Percentiles rank a stretch among this genome's conserved stretches.
Conservation (phyloP, 2,888 invertebrate species). For the Drosophila conformis region DNA sequence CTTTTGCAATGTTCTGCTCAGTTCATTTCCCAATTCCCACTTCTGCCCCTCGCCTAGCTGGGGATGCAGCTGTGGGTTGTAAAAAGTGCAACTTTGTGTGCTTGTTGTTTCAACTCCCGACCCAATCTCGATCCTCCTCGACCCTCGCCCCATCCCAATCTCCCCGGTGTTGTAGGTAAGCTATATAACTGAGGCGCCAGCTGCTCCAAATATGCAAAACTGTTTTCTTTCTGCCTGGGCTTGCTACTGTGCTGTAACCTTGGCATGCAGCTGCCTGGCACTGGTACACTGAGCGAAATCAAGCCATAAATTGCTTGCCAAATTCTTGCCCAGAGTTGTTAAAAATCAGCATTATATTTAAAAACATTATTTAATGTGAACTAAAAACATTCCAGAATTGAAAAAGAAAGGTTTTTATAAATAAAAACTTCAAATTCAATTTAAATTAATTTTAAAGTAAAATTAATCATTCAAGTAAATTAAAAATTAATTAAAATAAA, state of each 20-base stretch:
- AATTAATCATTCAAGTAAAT: background rate
- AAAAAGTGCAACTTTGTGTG: slow-evolving; percentile 75
- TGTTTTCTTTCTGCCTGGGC: background rate
- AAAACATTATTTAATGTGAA: background rate
- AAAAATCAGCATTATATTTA: background rate
- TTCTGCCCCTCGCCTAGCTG: too few species aligned
- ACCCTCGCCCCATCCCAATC: background rate
- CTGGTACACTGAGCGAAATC: slow-evolving; percentile 4
- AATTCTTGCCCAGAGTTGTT: background rate
- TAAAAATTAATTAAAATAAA: background rate
- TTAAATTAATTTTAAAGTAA: background rate
- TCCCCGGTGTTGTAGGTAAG: background rate
- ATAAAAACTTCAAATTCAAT: background rate
- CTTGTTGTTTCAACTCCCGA: slow-evolving; percentile 32
- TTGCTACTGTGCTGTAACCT: slow-evolving; percentile 40
- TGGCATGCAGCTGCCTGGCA: slow-evolving; percentile 26
- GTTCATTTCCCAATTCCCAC: slow-evolving; percentile 13
- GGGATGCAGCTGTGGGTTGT: slow-evolving; percentile 42
- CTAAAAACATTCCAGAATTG: background rate
- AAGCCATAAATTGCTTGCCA: background rate
- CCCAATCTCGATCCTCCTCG: background rate
- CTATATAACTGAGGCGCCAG: slow-evolving; percentile 25
- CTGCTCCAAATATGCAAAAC: slow-evolving; percentile 53
- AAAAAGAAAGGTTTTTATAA: background rate
- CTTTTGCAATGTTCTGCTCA: slow-evolving; percentile 21